Evolutionary conservation across 2,113 vertebrate species (phyloP), one percentile per base, ranked within the genome.

Genomic region (Carassius gibelio): DNA sequence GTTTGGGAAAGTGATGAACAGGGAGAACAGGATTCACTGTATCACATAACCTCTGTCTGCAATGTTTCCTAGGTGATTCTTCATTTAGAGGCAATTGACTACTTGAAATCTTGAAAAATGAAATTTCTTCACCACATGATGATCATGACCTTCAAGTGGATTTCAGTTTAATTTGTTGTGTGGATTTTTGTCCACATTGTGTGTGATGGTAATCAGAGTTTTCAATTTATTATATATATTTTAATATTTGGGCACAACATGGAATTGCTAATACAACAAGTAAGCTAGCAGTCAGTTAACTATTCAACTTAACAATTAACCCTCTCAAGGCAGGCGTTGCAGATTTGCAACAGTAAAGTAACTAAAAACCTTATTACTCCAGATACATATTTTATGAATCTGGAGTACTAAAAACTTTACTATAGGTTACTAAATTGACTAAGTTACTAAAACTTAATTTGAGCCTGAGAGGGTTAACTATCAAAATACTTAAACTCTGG

Each of bases 1-100:
- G 52, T 36, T 62, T 19, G 50, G 52, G 74, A 61, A 1, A 36
- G 14, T 26, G 11, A 72, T 68, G 7, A 78, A 81, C 45, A 14
- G 8, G 62, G 34, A 23, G 55, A 74, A 30, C 2, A 14, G 8
- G 1, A 19, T 34, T 34, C 23, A 30, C 55, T 75, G 19, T 78
- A 45, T 2, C 9, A 34, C n/a, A 48, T 36, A 21, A 21, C 69
- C 7, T 8, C 83, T 55, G 83, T 57, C 66, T 57, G 14, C 30
- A 57, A 55, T 59, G 75, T 77, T 59, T 59, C 30, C 75, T 38
- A 23, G 45, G 72, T 48, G 6, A 75, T 75, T 75, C 72, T 75
- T 75, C 7, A 50, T 52, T 75, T 50, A 26, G 45, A 52, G 72
- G n/a, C 45, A 75, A 36, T 45, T 72, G 69, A 72, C 72, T 75